Evolutionary conservation across 2,797 vertebrate species (phyloP).

Genomic region (Urosaurus nigricauda): DNA sequence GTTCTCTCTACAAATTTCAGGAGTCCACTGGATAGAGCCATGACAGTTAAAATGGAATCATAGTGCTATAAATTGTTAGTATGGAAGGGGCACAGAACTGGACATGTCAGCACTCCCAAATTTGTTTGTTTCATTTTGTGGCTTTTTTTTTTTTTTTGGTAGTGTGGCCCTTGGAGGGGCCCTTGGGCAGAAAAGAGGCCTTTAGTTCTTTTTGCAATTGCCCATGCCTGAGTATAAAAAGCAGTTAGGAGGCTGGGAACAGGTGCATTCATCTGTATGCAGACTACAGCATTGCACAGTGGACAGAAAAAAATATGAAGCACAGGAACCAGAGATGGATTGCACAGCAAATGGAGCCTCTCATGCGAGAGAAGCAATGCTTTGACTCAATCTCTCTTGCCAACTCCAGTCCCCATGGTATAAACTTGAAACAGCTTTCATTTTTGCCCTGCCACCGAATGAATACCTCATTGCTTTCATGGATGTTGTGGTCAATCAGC

Average conservation of each 20-base stretch:
- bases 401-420: not conserved
- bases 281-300: not conserved
- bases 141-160: too few species aligned
- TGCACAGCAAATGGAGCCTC: not conserved
- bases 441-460: not conserved
- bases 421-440: not conserved
- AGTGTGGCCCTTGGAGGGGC: too few species aligned
- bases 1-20: too few species aligned
- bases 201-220: not conserved
- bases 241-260: not conserved
- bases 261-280: not conserved
- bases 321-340: not conserved
- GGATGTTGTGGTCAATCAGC: conserved; percentile 94
- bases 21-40: too few species aligned
- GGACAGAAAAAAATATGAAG: not conserved
- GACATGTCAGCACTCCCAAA: too few species aligned
- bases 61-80: too few species aligned
- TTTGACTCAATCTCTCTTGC: too few species aligned
- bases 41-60: too few species aligned
- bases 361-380: not conserved
- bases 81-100: too few species aligned
- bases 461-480: conserved; percentile 94
- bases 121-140: too few species aligned
- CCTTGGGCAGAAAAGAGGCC: too few species aligned
- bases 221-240: too few species aligned